Percentiles rank a stretch among this genome's conserved stretches.
Conservation (phyloP, 1,140 invertebrate species). For the Psix sp. region DNA sequence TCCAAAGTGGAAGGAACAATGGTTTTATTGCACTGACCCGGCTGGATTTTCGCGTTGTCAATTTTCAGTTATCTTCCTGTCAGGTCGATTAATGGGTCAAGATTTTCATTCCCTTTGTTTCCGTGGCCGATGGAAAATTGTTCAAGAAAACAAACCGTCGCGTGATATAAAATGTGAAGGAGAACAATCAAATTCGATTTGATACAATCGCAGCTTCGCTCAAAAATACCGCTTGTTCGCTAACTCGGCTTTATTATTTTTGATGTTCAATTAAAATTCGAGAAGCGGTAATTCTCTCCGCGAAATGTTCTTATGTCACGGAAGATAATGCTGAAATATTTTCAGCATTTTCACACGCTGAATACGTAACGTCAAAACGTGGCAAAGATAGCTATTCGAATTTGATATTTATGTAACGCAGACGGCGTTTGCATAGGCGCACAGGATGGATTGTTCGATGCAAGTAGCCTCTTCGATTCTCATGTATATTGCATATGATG, state of each 20-base stretch:
- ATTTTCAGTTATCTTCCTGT: constrained; percentile 23
- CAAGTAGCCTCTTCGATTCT: constrained; percentile 58
- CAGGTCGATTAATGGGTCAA: constrained; percentile 8
- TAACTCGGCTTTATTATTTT: no score
- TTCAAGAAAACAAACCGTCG: not conserved
- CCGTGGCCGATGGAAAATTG: not conserved
- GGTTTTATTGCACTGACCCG: constrained; percentile 18
- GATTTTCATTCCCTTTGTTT: constrained; percentile 1
- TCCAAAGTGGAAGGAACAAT: constrained; percentile 14
- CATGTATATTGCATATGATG: constrained; percentile 56
- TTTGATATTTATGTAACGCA: constrained; percentile 49
- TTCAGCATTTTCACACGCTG: no score
- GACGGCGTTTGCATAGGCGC: constrained; percentile 41
- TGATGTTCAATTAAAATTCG: no score
- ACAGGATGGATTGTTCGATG: constrained; percentile 27
- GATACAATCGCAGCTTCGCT: no score
- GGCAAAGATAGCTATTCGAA: constrained; percentile 17
- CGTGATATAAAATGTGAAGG: no score
- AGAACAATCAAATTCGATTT: no score
- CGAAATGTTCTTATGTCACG: no score
- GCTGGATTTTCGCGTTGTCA: constrained; percentile 21
- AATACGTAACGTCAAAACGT: constrained; percentile 15
- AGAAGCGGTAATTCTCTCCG: no score
- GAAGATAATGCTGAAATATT: no score
- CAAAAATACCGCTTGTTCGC: not conserved